Evolutionary conservation across 1,140 invertebrate species (phyloP).

Genomic region (Epicauta chinensis): DNA sequence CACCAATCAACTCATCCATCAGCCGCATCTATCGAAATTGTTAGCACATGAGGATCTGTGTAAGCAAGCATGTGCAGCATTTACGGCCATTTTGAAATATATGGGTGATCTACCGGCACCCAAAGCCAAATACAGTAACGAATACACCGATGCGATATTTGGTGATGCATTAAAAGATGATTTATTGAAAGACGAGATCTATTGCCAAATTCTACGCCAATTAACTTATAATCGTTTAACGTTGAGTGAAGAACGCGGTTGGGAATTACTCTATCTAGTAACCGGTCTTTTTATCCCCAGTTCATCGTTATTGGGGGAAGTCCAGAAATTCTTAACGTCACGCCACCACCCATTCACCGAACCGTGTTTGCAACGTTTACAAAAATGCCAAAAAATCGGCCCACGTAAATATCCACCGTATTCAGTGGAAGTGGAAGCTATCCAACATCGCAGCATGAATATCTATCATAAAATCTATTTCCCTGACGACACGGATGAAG

Average conservation of each 20-base stretch:
- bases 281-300: constrained; percentile 80
- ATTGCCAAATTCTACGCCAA: constrained; percentile 93
- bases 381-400: constrained; percentile 71
- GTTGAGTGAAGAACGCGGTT: constrained; percentile 82
- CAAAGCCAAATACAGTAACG: constrained; percentile 57
- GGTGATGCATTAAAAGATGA: constrained; percentile 70
- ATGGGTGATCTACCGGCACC: constrained; percentile 89
- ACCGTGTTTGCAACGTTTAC: constrained; percentile 76
- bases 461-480: constrained; percentile 93
- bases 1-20: constrained; percentile 75
- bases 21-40: constrained; percentile 80
- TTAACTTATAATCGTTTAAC: constrained; percentile 78
- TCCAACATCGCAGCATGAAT: constrained; percentile 88
- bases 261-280: constrained; percentile 89
- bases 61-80: constrained; percentile 64
- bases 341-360: constrained; percentile 68
- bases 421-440: constrained; percentile 90
- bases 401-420: constrained; percentile 85
- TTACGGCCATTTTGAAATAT: constrained; percentile 83
- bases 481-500: constrained; percentile 88
- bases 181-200: constrained; percentile 81
- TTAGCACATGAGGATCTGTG: constrained; percentile 66
- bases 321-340: constrained; percentile 70
- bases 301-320: constrained; percentile 50
- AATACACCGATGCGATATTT: constrained; percentile 88